phyloP scores from a whole-genome alignment of 2,113 vertebrate species.

The Hemiprocne comata region DNA sequence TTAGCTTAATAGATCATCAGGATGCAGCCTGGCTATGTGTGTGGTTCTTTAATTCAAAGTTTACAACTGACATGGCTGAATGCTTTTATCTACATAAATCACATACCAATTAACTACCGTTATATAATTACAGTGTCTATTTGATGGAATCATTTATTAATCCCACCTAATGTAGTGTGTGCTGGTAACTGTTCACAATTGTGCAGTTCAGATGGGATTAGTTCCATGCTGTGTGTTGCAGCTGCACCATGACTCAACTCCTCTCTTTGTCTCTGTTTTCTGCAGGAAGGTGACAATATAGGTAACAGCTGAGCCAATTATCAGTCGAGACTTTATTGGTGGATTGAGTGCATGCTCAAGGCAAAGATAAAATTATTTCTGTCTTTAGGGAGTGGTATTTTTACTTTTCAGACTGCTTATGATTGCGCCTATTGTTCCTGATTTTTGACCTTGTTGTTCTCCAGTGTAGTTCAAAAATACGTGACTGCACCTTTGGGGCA shows the following conservation, averaged over 20 bases:
- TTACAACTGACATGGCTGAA: conserved; percentile 67
- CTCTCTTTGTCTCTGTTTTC: conserved; percentile 52
- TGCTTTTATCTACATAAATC: conserved; percentile 83
- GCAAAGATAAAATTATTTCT: conserved; percentile 4
- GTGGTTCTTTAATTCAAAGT: conserved; percentile 15
- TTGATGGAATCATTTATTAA: conserved; percentile 81
- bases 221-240: conserved; percentile 54
- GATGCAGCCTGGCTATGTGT: background rate
- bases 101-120: conserved; percentile 80
- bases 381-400: background rate
- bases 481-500: background rate
- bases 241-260: conserved; percentile 38
- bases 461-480: background rate
- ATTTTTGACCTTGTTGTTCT: conserved; percentile 1
- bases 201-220: conserved; percentile 65
- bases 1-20: background rate
- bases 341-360: conserved; percentile 53
- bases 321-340: conserved; percentile 18
- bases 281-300: conserved; percentile 1
- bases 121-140: conserved; percentile 89
- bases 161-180: conserved; percentile 80
- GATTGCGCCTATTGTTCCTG: background rate
- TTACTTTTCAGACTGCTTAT: background rate
- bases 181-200: conserved; percentile 39
- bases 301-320: conserved; percentile 22